phyloP scores from a whole-genome alignment of 2,113 vertebrate species.

The Macroglossus sobrinus region DNA sequence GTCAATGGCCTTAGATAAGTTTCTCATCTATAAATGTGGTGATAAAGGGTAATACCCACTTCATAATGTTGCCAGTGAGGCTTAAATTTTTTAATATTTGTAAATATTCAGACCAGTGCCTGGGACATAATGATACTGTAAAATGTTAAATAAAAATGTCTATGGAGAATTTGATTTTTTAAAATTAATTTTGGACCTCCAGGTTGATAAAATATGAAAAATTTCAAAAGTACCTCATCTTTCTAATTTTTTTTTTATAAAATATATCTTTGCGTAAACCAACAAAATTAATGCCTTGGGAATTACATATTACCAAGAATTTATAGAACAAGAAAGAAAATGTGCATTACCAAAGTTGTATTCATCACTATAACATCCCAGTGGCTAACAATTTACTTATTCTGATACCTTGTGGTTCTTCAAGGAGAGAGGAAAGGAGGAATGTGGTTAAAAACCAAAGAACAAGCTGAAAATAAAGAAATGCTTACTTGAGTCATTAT shows the following conservation, averaged over 20 bases:
- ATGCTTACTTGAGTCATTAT: not conserved
- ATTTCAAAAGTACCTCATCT: not conserved
- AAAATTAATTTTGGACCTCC: not conserved
- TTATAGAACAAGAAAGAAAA: not conserved
- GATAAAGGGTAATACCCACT: not conserved
- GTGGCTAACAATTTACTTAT: not conserved
- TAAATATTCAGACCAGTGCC: not conserved
- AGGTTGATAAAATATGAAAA: not conserved
- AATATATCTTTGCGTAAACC: not conserved
- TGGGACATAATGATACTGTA: not conserved
- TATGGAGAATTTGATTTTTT: not conserved
- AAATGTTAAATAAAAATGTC: not conserved
- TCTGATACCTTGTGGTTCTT: constrained; percentile 14
- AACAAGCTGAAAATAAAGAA: not conserved
- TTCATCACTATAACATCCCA: not conserved
- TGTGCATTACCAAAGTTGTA: not conserved
- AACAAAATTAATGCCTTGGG: not conserved
- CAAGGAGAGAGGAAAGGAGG: constrained; percentile 39
- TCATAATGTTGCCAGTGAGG: not conserved
- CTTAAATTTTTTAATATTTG: not conserved
- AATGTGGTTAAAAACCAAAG: constrained; percentile 31
- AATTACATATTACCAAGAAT: not conserved
- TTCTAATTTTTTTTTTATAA: not conserved
- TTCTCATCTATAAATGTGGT: not conserved
- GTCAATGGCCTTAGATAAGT: not conserved